Evolutionary conservation across 2,888 invertebrate species (phyloP).

Genomic region (Tridacna gigas): DNA sequence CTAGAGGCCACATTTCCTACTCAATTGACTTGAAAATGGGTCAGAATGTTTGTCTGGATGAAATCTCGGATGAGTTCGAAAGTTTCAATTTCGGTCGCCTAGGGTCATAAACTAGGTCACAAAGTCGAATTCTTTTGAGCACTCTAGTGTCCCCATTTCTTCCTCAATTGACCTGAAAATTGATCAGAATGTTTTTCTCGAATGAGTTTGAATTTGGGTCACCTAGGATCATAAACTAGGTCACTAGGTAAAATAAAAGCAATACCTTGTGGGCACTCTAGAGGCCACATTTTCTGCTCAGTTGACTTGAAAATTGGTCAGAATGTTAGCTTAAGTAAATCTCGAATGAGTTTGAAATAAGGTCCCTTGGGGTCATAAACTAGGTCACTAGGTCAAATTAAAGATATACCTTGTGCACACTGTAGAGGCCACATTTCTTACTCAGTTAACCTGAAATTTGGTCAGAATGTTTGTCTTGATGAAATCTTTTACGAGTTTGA

Average conservation of each 20-base stretch:
- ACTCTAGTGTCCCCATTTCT: not conserved
- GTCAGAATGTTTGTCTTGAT: not conserved
- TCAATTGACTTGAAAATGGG: not conserved
- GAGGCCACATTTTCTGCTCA: not conserved
- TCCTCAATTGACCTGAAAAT: not conserved
- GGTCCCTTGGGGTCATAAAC: not conserved
- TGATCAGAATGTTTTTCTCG: not conserved
- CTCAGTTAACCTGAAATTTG: too few relatives aligned
- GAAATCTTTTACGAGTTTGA: too few relatives aligned
- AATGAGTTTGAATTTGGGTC: not conserved
- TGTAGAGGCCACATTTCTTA: not conserved
- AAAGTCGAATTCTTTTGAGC: not conserved
- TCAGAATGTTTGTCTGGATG: not conserved
- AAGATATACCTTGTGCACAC: not conserved
- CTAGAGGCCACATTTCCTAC: not conserved
- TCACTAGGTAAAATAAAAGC: not conserved
- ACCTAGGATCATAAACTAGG: not conserved
- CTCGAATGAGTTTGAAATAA: not conserved
- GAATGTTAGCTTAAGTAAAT: not conserved
- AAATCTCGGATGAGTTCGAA: not conserved
- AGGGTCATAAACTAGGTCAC: not conserved
- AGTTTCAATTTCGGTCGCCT: not conserved
- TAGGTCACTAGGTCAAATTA: not conserved
- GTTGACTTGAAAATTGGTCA: not conserved
- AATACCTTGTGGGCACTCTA: not conserved